Evolutionary conservation across 1,140 invertebrate species (phyloP), one percentile per base, ranked within the genome.

Genomic region (Magallana ariakensis): DNA sequence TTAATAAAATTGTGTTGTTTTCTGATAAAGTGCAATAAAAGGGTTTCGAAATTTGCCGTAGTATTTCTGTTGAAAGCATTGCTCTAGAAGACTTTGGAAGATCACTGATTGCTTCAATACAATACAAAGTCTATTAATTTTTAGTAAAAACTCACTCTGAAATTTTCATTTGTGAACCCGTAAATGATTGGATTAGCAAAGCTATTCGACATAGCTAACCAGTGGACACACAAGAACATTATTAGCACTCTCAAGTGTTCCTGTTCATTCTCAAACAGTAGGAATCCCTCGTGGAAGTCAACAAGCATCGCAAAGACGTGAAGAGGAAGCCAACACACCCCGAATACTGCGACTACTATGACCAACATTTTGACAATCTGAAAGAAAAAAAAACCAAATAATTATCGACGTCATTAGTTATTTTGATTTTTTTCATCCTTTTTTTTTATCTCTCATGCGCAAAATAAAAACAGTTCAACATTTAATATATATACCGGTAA

Each of bases 171-270:
- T 96, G 98, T 97, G 90, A 97, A 96, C 91, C 97, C 97, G 93
- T 98, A 98, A 2, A 98, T 96, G 60, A 98, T 96, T 0, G 97
- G 97, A 94, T 98, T 98, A 88, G 98, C 96, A 19, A 97, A 97
- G 7, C 97, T 97, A 93, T 97, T 97, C 1, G 96, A 94, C 93
- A 95, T 95, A 22, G 95, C 94, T 0, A 95, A 90, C 95, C 95
- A 95, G 85, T 95, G 94, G 88, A 95, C 95, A 55, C 90, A 90
- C 88, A 95, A 95, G 90, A 95, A 95, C 98, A 97, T 94, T 97
- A 98, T 94, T 87, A 95, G 94, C 26, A 90, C 88, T 85, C 95
- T 94, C 85, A 81, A 87, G 13, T 85, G 83, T n/a, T 87, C 86
- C 1, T 87, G 46, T n/a, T 80, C 46, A 15, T 82, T 86, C 53